Conservation (phyloP, 35 echinoderm and acorn worm species). For the Chiridota heheva region DNA sequence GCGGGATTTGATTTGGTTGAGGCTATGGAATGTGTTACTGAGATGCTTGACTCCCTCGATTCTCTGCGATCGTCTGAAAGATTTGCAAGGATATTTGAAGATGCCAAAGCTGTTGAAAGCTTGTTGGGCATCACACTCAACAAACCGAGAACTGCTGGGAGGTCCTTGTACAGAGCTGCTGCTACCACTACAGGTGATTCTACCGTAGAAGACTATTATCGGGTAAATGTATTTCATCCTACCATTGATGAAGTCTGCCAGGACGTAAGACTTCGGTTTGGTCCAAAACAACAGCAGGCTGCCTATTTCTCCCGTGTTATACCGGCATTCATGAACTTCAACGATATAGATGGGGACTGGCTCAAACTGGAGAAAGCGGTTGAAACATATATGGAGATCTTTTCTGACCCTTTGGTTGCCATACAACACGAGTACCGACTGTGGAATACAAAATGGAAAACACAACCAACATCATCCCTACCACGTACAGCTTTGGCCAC, state of each 20-base stretch:
- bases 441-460: constrained; percentile 8
- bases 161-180: not conserved
- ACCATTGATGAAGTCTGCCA: not conserved
- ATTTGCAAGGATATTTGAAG: not conserved
- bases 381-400: not conserved
- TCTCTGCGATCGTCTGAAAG: not conserved
- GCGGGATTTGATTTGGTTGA: no score
- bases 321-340: constrained; percentile 32
- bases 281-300: constrained; percentile 10
- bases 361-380: constrained; percentile 13
- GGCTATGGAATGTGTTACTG: no score
- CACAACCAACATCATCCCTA: not conserved
- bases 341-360: constrained; percentile 4
- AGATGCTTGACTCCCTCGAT: no score
- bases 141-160: not conserved
- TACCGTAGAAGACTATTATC: not conserved
- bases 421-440: constrained; percentile 2
- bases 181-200: not conserved
- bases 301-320: not conserved
- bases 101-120: not conserved
- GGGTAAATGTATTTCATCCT: not conserved
- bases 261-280: not conserved
- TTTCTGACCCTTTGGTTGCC: constrained; percentile 5
- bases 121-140: not conserved
- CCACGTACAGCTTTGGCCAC: not conserved